Base-by-base conservation (phyloP, 1,140 invertebrate genomes). In the Heliconius congener region DNA sequence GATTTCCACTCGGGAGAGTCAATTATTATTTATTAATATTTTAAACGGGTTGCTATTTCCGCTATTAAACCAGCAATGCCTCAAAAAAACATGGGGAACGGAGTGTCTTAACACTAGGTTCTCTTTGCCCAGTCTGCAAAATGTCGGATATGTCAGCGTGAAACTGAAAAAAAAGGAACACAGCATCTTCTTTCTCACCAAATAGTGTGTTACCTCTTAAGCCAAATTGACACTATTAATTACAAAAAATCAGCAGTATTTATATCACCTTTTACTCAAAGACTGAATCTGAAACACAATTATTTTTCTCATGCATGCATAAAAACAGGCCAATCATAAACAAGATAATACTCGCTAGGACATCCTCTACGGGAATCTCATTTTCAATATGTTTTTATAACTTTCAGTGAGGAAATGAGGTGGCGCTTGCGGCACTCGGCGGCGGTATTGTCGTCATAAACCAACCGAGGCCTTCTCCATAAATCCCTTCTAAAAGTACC, bases 311-410 rank as follows among this genome's bases (percentile, higher is more conserved):
- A 82, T 87, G 85, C 85, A 87, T 90, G 87, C 85, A 93, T 92
- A 93, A 92, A 93, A 94, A 92, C 88, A 88, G 84, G 87, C 87
- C 89, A 93, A 93, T 93, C 90, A 91, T 88, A 89, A 94, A 94
- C 90, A 92, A 93, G 92, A 93, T 94, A 93, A 91, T 90, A 91
- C 90, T 94, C 90, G 86, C 84, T 86, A 87, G 88, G 90, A 88
- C 88, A 88, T 90, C 85, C 85, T 85, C 86, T 81, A 87, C 86
- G 91, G 85, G 91, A 90, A 94, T 94, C 92, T 93, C 91, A 91
- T 94, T 94, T 94, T 94, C 92, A 94, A 94, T 94, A 94, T 94
- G 92, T 94, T 94, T 94, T 94, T 94, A 94, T 94, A 94, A 94
- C 92, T 93, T 92, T 91, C 88, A 83, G 88, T 89, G 88, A 92